Percentiles rank a stretch among this genome's conserved stretches.
phyloP scores from a whole-genome alignment of 1,140 invertebrate species.

The Agrypnia vestita region DNA sequence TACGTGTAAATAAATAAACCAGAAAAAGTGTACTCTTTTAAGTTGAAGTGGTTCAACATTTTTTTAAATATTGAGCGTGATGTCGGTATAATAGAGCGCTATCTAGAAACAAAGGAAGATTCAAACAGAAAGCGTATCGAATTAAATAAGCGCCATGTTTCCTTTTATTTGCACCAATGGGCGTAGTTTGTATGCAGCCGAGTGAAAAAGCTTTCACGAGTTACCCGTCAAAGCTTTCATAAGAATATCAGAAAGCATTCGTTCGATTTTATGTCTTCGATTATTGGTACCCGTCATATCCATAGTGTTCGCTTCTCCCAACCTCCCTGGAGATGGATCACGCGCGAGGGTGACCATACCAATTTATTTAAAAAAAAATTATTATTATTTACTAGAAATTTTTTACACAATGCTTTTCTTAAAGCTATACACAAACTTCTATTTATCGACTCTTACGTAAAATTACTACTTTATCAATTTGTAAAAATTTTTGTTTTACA shows the following conservation, averaged over 20 bases:
- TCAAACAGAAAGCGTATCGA: background rate
- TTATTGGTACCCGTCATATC: slow-evolving; percentile 22
- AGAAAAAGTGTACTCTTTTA: no score
- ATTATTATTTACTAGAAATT: no score
- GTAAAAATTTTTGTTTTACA: no score
- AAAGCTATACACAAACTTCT: no score
- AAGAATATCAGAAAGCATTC: slow-evolving; percentile 39
- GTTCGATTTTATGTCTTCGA: slow-evolving; percentile 40
- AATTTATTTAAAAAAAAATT: no score
- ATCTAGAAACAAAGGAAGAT: slow-evolving; percentile 2
- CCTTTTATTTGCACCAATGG: slow-evolving; percentile 30
- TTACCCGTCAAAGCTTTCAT: slow-evolving; percentile 33
- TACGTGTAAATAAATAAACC: no score
- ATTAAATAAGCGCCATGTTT: background rate
- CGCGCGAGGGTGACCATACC: background rate
- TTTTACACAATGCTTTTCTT: no score
- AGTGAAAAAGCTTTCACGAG: slow-evolving; percentile 33
- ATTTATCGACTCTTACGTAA: no score
- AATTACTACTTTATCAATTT: no score
- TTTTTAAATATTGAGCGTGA: background rate
- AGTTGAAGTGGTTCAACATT: no score
- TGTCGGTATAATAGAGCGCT: background rate
- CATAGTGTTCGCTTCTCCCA: background rate
- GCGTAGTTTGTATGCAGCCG: slow-evolving; percentile 28
- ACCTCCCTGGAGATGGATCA: background rate